Evolutionary conservation across 2,113 vertebrate species (phyloP).

Genomic region (Colius striatus): DNA sequence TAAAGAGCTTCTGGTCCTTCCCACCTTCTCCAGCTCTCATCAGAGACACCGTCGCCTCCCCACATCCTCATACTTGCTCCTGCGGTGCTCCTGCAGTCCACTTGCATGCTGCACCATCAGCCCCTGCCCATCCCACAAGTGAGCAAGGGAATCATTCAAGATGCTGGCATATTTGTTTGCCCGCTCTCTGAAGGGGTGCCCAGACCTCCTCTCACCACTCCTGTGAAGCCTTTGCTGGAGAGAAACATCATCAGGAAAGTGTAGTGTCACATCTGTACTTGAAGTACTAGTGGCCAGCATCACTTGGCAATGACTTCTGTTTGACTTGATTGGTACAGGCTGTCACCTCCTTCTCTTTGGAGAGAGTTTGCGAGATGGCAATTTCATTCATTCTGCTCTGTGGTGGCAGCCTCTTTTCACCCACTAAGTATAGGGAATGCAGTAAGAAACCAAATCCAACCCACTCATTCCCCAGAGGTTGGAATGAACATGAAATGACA

Average conservation of each 20-base stretch:
- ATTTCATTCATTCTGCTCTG: not conserved
- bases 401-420: not conserved
- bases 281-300: not conserved
- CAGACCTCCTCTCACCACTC: not conserved
- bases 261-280: not conserved
- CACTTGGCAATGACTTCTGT: not conserved
- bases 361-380: rapidly evolving
- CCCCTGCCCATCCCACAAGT: rapidly evolving
- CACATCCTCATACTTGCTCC: not conserved
- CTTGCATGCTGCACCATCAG: not conserved
- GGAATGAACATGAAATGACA: not conserved
- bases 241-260: not conserved
- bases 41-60: not conserved
- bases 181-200: rapidly evolving
- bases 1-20: not conserved
- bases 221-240: not conserved
- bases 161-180: not conserved
- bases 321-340: not conserved
- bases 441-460: not conserved
- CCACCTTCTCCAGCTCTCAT: not conserved
- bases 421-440: not conserved
- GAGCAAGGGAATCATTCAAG: not conserved
- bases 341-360: not conserved
- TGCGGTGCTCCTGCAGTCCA: not conserved
- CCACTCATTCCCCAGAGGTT: rapidly evolving